A percentile compares a stretch with the other conserved stretches of the same genome.
phyloP scores from a whole-genome alignment of 2,888 invertebrate genomes.

The Tipula vernalis region DNA sequence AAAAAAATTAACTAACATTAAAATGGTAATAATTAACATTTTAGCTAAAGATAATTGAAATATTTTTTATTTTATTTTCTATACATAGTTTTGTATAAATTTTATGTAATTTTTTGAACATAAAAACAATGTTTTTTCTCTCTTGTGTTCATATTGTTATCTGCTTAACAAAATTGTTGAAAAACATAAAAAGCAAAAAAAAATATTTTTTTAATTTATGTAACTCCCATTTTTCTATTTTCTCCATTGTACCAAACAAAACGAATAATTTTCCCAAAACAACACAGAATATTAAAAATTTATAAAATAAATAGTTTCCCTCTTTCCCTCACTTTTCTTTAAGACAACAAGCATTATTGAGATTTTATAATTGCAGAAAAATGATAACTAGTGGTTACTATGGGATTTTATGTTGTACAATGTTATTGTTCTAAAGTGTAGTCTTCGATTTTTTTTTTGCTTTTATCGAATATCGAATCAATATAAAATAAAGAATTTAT shows the following conservation, averaged over 20 bases:
- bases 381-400: background rate
- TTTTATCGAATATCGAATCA: background rate
- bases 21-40: background rate
- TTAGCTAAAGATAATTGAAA: background rate
- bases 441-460: background rate
- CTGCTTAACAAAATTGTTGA: background rate
- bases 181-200: background rate
- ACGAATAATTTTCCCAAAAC: background rate
- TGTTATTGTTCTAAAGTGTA: background rate
- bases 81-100: background rate
- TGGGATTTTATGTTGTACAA: background rate
- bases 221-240: background rate
- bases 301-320: background rate
- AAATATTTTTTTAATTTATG: background rate
- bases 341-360: background rate
- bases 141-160: background rate
- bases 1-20: background rate
- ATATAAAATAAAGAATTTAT: background rate
- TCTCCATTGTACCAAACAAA: background rate
- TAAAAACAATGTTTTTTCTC: background rate
- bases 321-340: background rate
- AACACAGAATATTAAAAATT: background rate
- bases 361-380: background rate
- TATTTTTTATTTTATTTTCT: background rate
- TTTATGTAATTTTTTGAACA: background rate